phyloP scores from a whole-genome alignment of 1,140 invertebrate genomes.

The Samia ricini region DNA sequence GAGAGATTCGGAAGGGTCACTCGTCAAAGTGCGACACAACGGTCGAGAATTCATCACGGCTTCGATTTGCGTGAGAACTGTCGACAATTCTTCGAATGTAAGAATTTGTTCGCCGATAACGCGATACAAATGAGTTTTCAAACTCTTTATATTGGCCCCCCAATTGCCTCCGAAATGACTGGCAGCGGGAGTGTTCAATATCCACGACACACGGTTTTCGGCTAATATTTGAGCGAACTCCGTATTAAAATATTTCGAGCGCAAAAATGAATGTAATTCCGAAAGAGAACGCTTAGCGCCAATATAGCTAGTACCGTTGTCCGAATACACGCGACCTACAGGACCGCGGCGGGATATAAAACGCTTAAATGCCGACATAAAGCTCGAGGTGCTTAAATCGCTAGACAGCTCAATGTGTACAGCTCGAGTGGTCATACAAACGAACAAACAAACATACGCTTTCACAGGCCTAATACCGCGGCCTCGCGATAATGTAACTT shows the following conservation, averaged over 20 bases:
- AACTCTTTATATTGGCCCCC: conserved; percentile 14
- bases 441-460: conserved; percentile 5
- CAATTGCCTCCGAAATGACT: conserved; percentile 14
- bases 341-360: conserved; percentile 17
- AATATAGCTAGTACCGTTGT: conserved; percentile 29
- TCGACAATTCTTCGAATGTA: conserved; percentile 6
- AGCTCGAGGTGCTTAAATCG: conserved; percentile 22
- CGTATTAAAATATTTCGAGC: background rate
- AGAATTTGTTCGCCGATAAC: conserved; percentile 6
- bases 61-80: conserved; percentile 11
- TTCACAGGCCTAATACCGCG: conserved; percentile 15
- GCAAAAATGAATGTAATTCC: conserved; percentile 8
- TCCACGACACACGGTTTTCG: conserved; percentile 8
- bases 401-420: conserved; percentile 21
- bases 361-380: conserved; percentile 21
- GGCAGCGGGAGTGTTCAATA: background rate
- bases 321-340: conserved; percentile 13
- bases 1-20: no score
- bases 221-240: conserved; percentile 1
- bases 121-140: conserved; percentile 10
- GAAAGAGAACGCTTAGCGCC: conserved; percentile 9
- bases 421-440: conserved; percentile 19
- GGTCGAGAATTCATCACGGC: conserved; percentile 12
- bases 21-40: background rate
- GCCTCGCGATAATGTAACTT: conserved; percentile 11